A percentile compares a stretch with the other conserved stretches of the same genome.
These are phyloP conservation scores for Ericerus pela DNA, from an alignment of 1,140 invertebrate species.

Conservation along the genomic window DNA sequence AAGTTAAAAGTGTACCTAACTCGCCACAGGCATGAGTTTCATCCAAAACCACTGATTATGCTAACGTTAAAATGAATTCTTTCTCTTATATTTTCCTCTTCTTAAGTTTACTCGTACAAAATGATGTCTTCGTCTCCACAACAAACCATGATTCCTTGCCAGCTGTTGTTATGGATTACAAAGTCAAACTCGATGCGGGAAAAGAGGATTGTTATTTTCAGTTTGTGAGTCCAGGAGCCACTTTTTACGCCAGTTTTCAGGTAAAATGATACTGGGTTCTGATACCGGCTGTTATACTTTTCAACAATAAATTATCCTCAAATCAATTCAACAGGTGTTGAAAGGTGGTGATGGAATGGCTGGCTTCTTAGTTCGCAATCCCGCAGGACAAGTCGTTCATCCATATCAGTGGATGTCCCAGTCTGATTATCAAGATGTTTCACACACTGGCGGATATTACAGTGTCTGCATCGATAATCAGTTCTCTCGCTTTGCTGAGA, in stretches of 20 bases:
- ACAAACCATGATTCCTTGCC: no score
- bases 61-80: no score
- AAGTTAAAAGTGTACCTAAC: no score
- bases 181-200: slow-evolving; percentile 81
- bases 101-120: no score
- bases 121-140: no score
- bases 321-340: slow-evolving; percentile 43
- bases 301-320: neutral
- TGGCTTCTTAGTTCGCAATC: slow-evolving; percentile 77
- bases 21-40: no score
- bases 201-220: slow-evolving; percentile 92
- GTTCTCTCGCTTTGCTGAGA: slow-evolving; percentile 78
- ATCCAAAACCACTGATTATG: no score
- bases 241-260: slow-evolving; percentile 85
- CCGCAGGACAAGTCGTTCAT: slow-evolving; percentile 63
- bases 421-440: slow-evolving; percentile 72
- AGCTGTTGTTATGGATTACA: slow-evolving; percentile 86
- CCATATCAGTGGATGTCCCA: slow-evolving; percentile 78
- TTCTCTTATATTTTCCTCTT: no score
- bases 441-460: slow-evolving; percentile 67
- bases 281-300: neutral
- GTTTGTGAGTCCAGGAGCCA: slow-evolving; percentile 78
- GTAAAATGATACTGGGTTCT: slow-evolving; percentile 35
- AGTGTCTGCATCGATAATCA: slow-evolving; percentile 92
- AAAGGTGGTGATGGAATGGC: slow-evolving; percentile 83